A percentile compares a stretch with the other conserved stretches of the same genome.
Conservation (phyloP, 2,113 vertebrate genomes). For the Vombatus ursinus region DNA sequence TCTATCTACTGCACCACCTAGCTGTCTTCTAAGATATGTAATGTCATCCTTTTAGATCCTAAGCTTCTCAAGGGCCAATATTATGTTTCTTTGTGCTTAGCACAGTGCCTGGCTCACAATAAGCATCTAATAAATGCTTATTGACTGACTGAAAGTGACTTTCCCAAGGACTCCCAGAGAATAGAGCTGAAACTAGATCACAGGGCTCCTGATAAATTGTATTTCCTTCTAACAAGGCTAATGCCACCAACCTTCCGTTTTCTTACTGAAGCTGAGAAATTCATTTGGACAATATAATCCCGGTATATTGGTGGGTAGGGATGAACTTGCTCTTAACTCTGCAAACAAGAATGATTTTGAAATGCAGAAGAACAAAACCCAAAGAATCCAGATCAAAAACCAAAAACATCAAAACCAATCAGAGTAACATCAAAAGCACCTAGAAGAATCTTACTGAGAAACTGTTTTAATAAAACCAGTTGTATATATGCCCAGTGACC, state of each 20-base stretch:
- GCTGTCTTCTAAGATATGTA: not conserved
- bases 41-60: not conserved
- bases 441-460: not conserved
- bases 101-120: not conserved
- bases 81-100: not conserved
- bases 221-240: not conserved
- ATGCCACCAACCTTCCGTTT: not conserved
- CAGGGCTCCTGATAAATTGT: not conserved
- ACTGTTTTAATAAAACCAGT: not conserved
- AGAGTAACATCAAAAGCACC: not conserved
- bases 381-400: not conserved
- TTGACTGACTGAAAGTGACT: not conserved
- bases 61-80: not conserved
- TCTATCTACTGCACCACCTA: not conserved
- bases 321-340: not conserved
- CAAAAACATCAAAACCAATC: not conserved
- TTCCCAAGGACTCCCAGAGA: not conserved
- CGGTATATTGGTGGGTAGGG: not conserved
- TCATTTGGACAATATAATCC: not conserved
- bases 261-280: not conserved
- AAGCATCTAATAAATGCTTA: not conserved
- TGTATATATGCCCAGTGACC: not conserved
- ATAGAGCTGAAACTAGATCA: not conserved
- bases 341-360: not conserved
- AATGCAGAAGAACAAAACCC: not conserved